phyloP scores from a whole-genome alignment of 1,140 invertebrate genomes.

The Fopius arisanus region DNA sequence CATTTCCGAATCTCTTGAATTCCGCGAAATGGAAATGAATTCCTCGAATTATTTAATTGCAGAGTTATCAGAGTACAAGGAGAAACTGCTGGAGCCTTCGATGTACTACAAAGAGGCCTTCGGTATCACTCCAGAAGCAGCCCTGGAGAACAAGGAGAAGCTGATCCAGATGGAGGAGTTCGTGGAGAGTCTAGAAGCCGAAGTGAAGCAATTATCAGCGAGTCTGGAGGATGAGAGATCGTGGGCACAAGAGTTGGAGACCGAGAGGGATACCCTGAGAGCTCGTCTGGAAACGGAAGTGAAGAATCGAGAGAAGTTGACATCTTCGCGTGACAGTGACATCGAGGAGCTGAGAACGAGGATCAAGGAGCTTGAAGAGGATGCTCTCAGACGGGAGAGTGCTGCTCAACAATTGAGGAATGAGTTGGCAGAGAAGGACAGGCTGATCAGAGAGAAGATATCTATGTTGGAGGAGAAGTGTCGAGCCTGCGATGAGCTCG shows the following conservation, averaged over 20 bases:
- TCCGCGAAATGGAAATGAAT: too few species aligned
- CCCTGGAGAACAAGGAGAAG: constrained; percentile 57
- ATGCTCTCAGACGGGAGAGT: constrained; percentile 53
- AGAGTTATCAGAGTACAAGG: constrained; percentile 55
- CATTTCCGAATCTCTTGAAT: too few species aligned
- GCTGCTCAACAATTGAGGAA: constrained; percentile 50
- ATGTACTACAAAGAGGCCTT: constrained; percentile 53
- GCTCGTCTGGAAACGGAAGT: constrained; percentile 49
- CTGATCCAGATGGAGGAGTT: constrained; percentile 57
- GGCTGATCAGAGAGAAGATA: constrained; percentile 54
- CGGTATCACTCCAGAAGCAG: constrained; percentile 56
- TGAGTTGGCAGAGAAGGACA: constrained; percentile 53
- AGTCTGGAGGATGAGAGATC: constrained; percentile 56
- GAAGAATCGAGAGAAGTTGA: constrained; percentile 45
- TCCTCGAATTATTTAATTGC: too few species aligned
- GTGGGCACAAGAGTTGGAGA: constrained; percentile 57
- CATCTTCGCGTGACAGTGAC: constrained; percentile 44
- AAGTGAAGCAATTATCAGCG: constrained; percentile 56
- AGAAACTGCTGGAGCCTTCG: constrained; percentile 44
- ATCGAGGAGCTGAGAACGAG: constrained; percentile 48
- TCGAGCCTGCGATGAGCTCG: constrained; percentile 52
- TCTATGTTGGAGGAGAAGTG: constrained; percentile 52
- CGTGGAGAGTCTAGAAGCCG: constrained; percentile 54
- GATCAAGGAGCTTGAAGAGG: constrained; percentile 59
- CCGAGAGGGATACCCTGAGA: constrained; percentile 53